Evolutionary conservation across 2,888 invertebrate species (phyloP).

Genomic region (Epicampocera succincta): DNA sequence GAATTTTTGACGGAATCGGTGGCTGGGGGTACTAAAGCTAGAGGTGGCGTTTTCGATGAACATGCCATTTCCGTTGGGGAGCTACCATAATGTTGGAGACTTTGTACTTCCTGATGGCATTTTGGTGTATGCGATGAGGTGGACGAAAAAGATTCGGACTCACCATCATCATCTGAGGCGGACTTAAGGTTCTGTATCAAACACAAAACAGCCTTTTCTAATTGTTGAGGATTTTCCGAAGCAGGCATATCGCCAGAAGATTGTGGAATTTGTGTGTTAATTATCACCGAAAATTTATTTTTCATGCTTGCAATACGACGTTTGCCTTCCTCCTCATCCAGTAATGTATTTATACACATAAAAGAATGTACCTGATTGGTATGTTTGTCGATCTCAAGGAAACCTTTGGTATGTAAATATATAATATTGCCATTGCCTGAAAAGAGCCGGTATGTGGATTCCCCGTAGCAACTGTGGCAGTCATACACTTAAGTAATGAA

Average conservation of each 20-base stretch:
- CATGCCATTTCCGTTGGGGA: conserved; percentile 59
- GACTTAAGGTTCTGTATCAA: conserved; percentile 83
- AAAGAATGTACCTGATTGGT: conserved; percentile 92
- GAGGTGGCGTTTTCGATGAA: conserved; percentile 77
- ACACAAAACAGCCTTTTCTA: conserved; percentile 88
- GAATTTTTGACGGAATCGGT: conserved; percentile 80
- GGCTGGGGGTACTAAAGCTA: conserved; percentile 81
- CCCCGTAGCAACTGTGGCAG: conserved; percentile 90
- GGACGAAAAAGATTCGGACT: conserved; percentile 33
- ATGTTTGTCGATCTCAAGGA: conserved; percentile 89
- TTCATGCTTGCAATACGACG: conserved; percentile 90
- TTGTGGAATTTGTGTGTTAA: conserved; percentile 82
- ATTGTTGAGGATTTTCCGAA: conserved; percentile 87
- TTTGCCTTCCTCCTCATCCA: conserved; percentile 88
- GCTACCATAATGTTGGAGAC: conserved; percentile 51
- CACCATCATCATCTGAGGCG: conserved; percentile 72
- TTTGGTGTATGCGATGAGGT: conserved; percentile 32
- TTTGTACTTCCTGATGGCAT: conserved; percentile 34
- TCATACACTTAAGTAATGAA: conserved; percentile 87
- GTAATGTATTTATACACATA: conserved; percentile 91
- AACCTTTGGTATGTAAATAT: conserved; percentile 91
- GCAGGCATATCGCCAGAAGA: conserved; percentile 81
- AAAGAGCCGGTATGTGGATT: conserved; percentile 92
- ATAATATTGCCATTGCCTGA: conserved; percentile 92
- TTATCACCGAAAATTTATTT: conserved; percentile 88